A percentile compares a stretch with the other conserved stretches of the same genome.
These are phyloP conservation scores for Phymanthus crucifer DNA, from an alignment of 92 coral and sea anemone genomes.

Conservation along the genomic window DNA sequence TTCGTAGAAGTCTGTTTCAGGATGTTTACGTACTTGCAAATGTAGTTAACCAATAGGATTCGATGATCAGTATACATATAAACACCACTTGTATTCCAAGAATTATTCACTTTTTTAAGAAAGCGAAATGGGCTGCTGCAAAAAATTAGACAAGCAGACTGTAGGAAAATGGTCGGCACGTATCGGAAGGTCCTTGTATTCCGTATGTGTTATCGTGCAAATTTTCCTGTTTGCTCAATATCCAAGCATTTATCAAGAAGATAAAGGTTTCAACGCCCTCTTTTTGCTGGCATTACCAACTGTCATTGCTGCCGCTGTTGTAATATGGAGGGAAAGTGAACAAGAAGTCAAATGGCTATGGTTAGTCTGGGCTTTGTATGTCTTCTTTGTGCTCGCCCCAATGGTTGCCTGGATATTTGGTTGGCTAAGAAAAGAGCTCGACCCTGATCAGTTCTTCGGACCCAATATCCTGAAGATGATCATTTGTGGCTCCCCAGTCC, in stretches of 20 bases:
- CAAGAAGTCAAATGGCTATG: constrained; percentile 9
- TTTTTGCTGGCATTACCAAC: background rate
- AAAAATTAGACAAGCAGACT: background rate
- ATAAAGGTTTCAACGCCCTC: background rate
- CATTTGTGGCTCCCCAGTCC: constrained; percentile 16
- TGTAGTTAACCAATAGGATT: background rate
- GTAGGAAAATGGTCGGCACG: background rate
- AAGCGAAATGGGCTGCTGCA: background rate
- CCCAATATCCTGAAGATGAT: constrained; percentile 18
- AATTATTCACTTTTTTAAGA: background rate
- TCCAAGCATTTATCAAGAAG: background rate
- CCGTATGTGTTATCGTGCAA: background rate
- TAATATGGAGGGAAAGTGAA: background rate
- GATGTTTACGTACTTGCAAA: background rate
- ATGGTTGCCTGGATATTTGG: constrained; percentile 15
- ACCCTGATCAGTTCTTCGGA: constrained; percentile 1
- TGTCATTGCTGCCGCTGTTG: background rate
- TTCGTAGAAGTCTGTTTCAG: background rate
- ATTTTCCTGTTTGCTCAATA: background rate
- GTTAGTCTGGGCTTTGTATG: constrained; percentile 14
- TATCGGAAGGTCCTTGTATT: background rate
- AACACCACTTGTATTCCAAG: too few relatives aligned
- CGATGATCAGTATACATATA: background rate
- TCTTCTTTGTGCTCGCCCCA: background rate
- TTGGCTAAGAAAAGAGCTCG: background rate